Conservation (phyloP, 2,113 vertebrate genomes). For the Tonatia bakeri region DNA sequence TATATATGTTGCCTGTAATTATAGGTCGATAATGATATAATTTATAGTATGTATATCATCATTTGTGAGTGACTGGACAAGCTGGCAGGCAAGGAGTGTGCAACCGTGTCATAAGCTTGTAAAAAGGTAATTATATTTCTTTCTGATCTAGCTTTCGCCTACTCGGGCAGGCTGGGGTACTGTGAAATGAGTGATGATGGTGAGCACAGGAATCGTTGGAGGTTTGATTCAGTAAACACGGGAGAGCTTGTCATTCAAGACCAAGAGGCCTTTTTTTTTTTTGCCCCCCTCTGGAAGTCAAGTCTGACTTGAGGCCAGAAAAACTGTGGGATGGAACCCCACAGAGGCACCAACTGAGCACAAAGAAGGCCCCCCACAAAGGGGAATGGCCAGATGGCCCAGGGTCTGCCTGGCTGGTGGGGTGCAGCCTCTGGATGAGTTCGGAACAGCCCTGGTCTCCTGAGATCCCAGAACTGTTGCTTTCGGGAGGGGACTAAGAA, state of each 20-base stretch:
- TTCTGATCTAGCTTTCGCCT: constrained; percentile 85
- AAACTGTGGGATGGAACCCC: not conserved
- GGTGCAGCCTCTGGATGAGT: not conserved
- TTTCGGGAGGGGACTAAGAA: not conserved
- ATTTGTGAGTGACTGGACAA: constrained; percentile 81
- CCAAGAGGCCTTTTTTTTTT: constrained; percentile 51
- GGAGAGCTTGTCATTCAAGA: constrained; percentile 62
- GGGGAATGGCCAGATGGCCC: not conserved
- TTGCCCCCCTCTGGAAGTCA: constrained; percentile 59
- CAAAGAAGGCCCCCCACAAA: not conserved
- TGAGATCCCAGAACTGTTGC: not conserved
- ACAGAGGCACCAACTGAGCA: not conserved
- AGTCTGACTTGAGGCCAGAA: constrained; percentile 26
- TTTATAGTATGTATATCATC: constrained; percentile 82
- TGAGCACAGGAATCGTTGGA: constrained; percentile 67
- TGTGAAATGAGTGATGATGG: constrained; percentile 80
- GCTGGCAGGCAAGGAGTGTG: constrained; percentile 81
- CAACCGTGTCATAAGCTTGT: constrained; percentile 83
- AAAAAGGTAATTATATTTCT: constrained; percentile 86
- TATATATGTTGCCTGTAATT: constrained; percentile 83
- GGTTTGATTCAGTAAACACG: constrained; percentile 63
- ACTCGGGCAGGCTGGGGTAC: constrained; percentile 78
- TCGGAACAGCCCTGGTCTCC: not conserved
- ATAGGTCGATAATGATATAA: constrained; percentile 86
- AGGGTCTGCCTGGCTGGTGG: not conserved